Base-by-base conservation (phyloP, 2,888 invertebrate genomes). In the Leuctra nigra region DNA sequence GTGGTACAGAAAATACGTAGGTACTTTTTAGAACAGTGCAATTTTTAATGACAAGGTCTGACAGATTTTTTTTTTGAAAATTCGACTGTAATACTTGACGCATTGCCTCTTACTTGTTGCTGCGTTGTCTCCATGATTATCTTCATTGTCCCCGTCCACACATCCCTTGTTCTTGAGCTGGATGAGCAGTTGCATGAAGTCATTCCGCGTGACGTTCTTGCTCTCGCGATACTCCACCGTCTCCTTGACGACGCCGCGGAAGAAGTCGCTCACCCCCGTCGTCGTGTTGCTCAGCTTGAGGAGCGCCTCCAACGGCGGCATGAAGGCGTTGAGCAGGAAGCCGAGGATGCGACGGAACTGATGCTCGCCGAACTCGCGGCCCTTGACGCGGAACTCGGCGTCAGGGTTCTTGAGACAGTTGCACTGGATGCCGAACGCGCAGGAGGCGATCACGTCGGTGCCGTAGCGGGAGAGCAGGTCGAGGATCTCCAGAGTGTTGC, bases 391-490 rank as follows among this genome's bases (percentile, higher is more conserved):
- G 61, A 70, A 68, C 48, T 68, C 68, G 24, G 64, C 65, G 2
- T 67, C 25, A 1, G 67, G 67, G 59, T 68, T 59, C 2, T 61
- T 57, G 2, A 68, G 50, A 33, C 67, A 66, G 46, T 70, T 64
- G 23, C 65, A 63, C 2, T 63, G 60, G 13, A 69, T 64, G 11
- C 70, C 70, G 55, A 70, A 70, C 1, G 67, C 68, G 2, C 64
- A 64, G 2, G 65, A 66, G 63, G 67, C 67, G 46, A 70, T 70
- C 1, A 66, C 62, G 24, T 70, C 68, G 1, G 66, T 66, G 1
- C 22, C 11, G 46, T 46, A 46, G 2, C 46, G 22, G 2, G 46
- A 22, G 6, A 46, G 9, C 2, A 46, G n/a, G 13, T 65, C 65
- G 50, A 64, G 63, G 2, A 65, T 54, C 20, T 68, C 66, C 4